Evolutionary conservation across 1,140 invertebrate genomes (phyloP).

Genomic region (Maconellicoccus hirsutus): DNA sequence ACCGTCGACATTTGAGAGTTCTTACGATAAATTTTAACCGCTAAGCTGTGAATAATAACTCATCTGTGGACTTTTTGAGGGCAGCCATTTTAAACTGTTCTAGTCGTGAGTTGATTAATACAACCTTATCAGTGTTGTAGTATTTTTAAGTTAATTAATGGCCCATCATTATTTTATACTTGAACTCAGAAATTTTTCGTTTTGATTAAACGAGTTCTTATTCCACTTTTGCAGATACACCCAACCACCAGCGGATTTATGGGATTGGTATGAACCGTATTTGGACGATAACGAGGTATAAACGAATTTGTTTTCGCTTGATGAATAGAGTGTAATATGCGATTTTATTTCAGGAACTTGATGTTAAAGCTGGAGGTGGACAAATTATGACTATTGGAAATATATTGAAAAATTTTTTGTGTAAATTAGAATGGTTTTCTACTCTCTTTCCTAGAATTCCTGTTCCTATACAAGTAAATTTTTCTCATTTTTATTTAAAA

Average conservation of each 20-base stretch:
- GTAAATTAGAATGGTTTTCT: conserved; percentile 95
- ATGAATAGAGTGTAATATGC: background rate
- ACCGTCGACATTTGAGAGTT: background rate
- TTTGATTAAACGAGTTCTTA: background rate
- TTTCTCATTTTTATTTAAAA: background rate
- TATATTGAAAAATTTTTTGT: conserved; percentile 83
- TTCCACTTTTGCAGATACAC: conserved; percentile 62
- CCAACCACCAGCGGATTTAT: conserved; percentile 87
- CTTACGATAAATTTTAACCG: background rate
- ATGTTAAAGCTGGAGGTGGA: conserved; percentile 94
- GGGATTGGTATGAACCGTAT: conserved; percentile 95
- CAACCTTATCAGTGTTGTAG: background rate
- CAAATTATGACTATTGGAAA: conserved; percentile 89
- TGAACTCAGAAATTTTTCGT: background rate
- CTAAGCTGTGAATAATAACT: background rate
- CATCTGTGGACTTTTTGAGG: conserved; percentile 2
- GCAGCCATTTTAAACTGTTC: background rate
- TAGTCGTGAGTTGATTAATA: background rate
- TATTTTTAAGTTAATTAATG: background rate
- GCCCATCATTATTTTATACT: background rate
- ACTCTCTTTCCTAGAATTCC: conserved; percentile 97
- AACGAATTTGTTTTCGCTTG: background rate
- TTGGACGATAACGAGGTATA: conserved; percentile 82
- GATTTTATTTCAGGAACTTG: conserved; percentile 55
- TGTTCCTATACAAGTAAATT: conserved; percentile 84